Percentiles rank a stretch among this genome's conserved stretches.
These are phyloP conservation scores for Anser brachyrhynchus DNA, from an alignment of 2,113 vertebrate genomes.

Conservation along the genomic window DNA sequence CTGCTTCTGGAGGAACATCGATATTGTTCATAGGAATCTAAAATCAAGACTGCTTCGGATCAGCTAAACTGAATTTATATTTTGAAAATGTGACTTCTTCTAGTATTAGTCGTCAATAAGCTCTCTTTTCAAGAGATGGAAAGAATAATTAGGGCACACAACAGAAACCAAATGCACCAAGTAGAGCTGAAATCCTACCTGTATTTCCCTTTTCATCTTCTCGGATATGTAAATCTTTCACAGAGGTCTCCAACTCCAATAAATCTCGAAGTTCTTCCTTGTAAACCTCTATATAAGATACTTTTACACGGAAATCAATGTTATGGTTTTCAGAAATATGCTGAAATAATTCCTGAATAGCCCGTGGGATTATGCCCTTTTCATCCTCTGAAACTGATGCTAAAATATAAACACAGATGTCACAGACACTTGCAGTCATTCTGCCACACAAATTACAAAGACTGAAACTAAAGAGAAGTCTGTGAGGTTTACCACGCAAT, in stretches of 20 bases:
- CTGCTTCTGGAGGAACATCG: not conserved
- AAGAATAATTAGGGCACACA: not conserved
- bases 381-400: slow-evolving; percentile 81
- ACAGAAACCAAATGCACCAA: not conserved
- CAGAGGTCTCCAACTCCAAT: slow-evolving; percentile 82
- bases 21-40: not conserved
- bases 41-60: not conserved
- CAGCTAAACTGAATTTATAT: not conserved
- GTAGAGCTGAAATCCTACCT: slow-evolving; percentile 72
- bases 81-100: not conserved
- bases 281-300: slow-evolving; percentile 92
- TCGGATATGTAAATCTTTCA: slow-evolving; percentile 87
- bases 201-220: slow-evolving; percentile 92
- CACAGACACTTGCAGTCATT: not conserved
- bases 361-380: slow-evolving; percentile 87
- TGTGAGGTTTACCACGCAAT: not conserved
- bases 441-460: not conserved
- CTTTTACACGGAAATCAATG: slow-evolving; percentile 76
- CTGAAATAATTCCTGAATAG: slow-evolving; percentile 88
- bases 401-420: slow-evolving; percentile 65
- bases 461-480: not conserved
- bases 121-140: not conserved
- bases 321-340: slow-evolving; percentile 77
- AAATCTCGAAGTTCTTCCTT: slow-evolving; percentile 90
- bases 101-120: not conserved